These are phyloP conservation scores for Laothoe populi DNA, from an alignment of 2,888 invertebrate genomes.

Conservation along the genomic window DNA sequence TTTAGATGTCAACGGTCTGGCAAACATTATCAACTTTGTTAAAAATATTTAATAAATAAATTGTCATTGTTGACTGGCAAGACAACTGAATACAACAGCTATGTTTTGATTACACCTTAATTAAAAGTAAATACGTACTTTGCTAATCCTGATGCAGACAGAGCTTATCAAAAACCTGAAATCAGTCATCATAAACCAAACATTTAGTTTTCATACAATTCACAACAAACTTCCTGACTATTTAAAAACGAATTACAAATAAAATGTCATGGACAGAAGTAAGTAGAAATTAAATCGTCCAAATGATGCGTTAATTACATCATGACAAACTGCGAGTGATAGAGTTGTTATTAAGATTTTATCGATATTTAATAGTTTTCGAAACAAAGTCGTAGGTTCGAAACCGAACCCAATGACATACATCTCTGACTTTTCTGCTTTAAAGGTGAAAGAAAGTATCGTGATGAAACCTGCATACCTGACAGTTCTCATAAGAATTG, in stretches of 20 bases:
- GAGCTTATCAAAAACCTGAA: background rate
- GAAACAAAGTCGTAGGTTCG: background rate
- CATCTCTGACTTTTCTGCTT: no score
- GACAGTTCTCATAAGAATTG: no score
- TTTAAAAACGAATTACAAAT: conserved; percentile 20
- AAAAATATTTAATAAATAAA: no score
- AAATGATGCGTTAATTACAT: conserved; percentile 52
- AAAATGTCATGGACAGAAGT: conserved; percentile 52
- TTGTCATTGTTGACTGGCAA: no score
- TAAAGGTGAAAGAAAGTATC: no score
- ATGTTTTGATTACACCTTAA: background rate
- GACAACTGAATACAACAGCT: no score
- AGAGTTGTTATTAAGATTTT: no score
- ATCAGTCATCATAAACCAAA: background rate
- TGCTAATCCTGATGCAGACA: background rate
- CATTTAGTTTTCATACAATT: background rate
- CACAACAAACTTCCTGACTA: background rate
- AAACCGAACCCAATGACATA: background rate
- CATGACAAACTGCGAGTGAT: no score
- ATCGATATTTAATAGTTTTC: no score
- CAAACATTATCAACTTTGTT: no score
- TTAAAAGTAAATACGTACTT: background rate
- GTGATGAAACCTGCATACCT: no score
- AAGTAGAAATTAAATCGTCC: conserved; percentile 47
- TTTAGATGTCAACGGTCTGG: no score